A percentile compares a stretch with the other conserved stretches of the same genome.
Evolutionary conservation across 2,113 vertebrate genomes (phyloP).

Genomic region (Ranitomeya variabilis): DNA sequence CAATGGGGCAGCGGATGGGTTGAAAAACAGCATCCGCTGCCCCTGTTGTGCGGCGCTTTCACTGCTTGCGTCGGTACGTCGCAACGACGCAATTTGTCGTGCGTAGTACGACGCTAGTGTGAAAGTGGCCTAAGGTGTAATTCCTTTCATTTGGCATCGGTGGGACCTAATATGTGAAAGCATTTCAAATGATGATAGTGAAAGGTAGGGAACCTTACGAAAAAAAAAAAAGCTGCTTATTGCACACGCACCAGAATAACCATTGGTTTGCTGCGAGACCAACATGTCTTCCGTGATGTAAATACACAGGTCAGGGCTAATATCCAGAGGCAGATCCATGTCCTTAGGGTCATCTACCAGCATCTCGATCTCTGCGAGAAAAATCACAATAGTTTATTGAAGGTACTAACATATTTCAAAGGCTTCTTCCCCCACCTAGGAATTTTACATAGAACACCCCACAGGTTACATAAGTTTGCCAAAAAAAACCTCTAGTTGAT

Average conservation of each 20-base stretch:
- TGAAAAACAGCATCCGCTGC: no score
- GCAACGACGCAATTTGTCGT: no score
- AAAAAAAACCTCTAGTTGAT: neutral
- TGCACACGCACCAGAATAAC: constrained; percentile 83
- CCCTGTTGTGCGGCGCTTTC: no score
- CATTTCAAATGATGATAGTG: no score
- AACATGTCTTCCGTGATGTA: constrained; percentile 99
- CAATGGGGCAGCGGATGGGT: no score
- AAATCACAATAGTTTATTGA: neutral
- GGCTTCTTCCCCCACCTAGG: neutral
- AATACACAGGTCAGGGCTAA: constrained; percentile 92
- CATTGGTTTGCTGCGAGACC: constrained; percentile 83
- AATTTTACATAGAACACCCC: neutral
- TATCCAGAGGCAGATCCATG: constrained; percentile 85
- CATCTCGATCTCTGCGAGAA: constrained; percentile 91
- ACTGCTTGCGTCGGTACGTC: no score
- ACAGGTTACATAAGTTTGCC: neutral
- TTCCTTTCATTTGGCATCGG: no score
- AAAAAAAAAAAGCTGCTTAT: no score
- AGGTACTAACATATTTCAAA: neutral
- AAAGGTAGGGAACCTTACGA: no score
- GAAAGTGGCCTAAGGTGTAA: no score
- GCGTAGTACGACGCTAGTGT: no score
- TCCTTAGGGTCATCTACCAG: constrained; percentile 96
- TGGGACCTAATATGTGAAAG: no score